Conservation (phyloP, 2,797 vertebrate genomes). For the Etheostoma perlongum region DNA sequence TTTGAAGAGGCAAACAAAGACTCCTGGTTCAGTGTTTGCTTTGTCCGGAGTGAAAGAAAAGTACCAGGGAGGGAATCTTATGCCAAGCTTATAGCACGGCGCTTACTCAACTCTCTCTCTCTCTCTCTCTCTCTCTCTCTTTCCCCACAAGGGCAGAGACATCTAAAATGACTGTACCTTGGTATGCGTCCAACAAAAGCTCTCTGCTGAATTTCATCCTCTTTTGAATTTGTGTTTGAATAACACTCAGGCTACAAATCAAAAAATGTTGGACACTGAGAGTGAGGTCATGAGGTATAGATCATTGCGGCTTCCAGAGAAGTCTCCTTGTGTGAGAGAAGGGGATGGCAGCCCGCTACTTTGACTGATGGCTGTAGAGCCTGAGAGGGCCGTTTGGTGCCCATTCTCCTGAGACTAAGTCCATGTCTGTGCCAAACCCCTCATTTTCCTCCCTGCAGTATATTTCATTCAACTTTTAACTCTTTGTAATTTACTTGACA, state of each 20-base stretch:
- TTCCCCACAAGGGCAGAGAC: slow-evolving; percentile 75
- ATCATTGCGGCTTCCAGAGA: slow-evolving; percentile 74
- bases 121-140: slow-evolving; percentile 19
- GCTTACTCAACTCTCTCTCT: slow-evolving; percentile 9
- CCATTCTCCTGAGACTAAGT: slow-evolving; percentile 74
- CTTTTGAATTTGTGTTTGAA: slow-evolving; percentile 82
- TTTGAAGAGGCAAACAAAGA: slow-evolving; percentile 63
- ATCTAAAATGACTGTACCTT: slow-evolving; percentile 80
- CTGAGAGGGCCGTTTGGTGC: slow-evolving; percentile 59
- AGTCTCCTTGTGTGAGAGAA: slow-evolving; percentile 79
- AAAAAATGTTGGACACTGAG: slow-evolving; percentile 75
- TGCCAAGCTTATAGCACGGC: slow-evolving; percentile 62
- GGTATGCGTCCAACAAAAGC: slow-evolving; percentile 82
- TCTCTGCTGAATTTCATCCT: slow-evolving; percentile 81
- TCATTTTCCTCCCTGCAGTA: slow-evolving; percentile 77
- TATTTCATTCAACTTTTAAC: slow-evolving; percentile 85
- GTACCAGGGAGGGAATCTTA: slow-evolving; percentile 52
- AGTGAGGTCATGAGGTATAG: slow-evolving; percentile 79
- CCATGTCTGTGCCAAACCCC: slow-evolving; percentile 77
- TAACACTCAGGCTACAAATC: slow-evolving; percentile 82
- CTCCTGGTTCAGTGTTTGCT: slow-evolving; percentile 57
- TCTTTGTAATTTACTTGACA: slow-evolving; percentile 83
- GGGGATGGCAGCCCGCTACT: slow-evolving; percentile 69
- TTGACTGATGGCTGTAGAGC: slow-evolving; percentile 77
- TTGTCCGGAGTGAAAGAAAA: slow-evolving; percentile 63